A percentile compares a stretch with the other conserved stretches of the same genome.
Conservation (phyloP, 2,888 invertebrate species). For the Diogma glabrata region DNA sequence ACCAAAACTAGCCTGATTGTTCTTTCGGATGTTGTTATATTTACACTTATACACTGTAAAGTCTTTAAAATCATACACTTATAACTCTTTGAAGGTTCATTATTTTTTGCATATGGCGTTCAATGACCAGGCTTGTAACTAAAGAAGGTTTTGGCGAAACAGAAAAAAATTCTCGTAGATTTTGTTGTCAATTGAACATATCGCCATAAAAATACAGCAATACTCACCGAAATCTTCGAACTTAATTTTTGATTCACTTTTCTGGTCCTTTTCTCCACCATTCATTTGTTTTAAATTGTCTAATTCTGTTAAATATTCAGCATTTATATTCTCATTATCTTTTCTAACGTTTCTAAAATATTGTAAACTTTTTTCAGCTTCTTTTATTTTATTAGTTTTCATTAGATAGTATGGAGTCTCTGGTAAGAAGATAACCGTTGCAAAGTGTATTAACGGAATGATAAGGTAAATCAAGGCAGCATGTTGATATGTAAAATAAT, state of each 20-base stretch:
- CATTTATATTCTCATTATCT: constrained; percentile 24
- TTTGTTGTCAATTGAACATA: no score
- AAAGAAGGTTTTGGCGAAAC: no score
- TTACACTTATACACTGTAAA: no score
- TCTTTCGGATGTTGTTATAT: no score
- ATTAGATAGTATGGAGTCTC: constrained; percentile 32
- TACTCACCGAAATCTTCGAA: constrained; percentile 30
- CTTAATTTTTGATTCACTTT: constrained; percentile 18
- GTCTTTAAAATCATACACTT: no score
- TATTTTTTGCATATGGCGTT: no score
- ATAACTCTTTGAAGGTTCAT: no score
- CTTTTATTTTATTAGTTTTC: constrained; percentile 20
- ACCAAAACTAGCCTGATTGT: no score
- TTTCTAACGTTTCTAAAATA: constrained; percentile 29
- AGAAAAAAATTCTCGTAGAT: no score
- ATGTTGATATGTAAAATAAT: constrained; percentile 25
- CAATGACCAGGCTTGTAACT: no score
- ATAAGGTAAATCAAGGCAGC: constrained; percentile 25
- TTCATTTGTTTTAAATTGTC: constrained; percentile 24
- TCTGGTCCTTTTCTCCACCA: constrained; percentile 17
- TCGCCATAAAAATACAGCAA: background rate
- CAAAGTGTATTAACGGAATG: constrained; percentile 25
- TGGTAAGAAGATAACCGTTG: constrained; percentile 28
- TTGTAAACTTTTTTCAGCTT: constrained; percentile 29
- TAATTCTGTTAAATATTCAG: constrained; percentile 27